These are phyloP conservation scores for Ferrisia virgata DNA, from an alignment of 2,888 invertebrate genomes.

Conservation along the genomic window DNA sequence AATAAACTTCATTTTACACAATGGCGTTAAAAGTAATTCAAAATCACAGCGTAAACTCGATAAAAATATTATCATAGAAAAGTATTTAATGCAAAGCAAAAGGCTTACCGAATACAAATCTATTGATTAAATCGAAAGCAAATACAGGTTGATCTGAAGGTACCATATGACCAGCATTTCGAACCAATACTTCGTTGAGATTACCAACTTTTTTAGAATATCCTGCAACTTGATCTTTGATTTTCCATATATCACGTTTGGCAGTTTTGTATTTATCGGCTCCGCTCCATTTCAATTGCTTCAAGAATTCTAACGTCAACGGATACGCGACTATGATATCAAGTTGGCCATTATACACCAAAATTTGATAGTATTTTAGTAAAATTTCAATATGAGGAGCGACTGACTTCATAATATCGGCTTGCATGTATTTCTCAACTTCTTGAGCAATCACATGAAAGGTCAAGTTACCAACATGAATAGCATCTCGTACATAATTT, in stretches of 20 bases:
- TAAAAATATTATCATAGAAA: background rate
- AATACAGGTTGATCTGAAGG: slow-evolving; percentile 75
- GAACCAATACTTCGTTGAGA: slow-evolving; percentile 69
- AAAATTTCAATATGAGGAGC: slow-evolving; percentile 70
- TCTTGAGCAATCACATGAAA: slow-evolving; percentile 62
- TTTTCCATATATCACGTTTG: slow-evolving; percentile 66
- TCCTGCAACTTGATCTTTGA: slow-evolving; percentile 65
- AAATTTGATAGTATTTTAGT: slow-evolving; percentile 65
- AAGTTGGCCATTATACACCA: slow-evolving; percentile 85
- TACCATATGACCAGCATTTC: slow-evolving; percentile 80
- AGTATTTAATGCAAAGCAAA: slow-evolving; percentile 50
- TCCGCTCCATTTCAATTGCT: slow-evolving; percentile 66
- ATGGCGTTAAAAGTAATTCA: background rate
- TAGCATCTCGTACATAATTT: slow-evolving; percentile 54
- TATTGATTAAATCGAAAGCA: slow-evolving; percentile 69
- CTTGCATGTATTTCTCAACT: slow-evolving; percentile 70
- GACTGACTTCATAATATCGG: slow-evolving; percentile 79
- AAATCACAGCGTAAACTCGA: background rate
- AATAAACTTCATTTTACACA: background rate
- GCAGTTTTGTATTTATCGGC: slow-evolving; percentile 66
- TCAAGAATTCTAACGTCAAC: slow-evolving; percentile 74
- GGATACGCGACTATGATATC: slow-evolving; percentile 90
- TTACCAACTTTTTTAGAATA: slow-evolving; percentile 71
- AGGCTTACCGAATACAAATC: slow-evolving; percentile 62
- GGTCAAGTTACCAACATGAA: slow-evolving; percentile 79